phyloP scores from a whole-genome alignment of 2,113 vertebrate genomes.

The Drymodes brunneopygia region DNA sequence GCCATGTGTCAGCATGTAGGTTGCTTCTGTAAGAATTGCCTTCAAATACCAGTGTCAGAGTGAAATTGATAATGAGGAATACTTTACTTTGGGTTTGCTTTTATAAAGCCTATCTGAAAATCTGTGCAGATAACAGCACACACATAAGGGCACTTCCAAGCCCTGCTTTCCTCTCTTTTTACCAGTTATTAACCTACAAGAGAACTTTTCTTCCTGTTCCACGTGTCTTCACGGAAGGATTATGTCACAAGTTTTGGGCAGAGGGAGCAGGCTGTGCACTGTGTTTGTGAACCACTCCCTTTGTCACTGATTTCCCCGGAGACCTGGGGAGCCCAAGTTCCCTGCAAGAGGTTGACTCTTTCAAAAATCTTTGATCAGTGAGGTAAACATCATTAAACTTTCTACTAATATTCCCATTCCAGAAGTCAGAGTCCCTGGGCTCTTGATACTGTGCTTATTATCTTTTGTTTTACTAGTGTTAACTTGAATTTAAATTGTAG shows the following conservation, averaged over 20 bases:
- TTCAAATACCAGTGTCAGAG: not conserved
- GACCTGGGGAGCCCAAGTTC: not conserved
- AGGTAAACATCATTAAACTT: not conserved
- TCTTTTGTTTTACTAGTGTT: not conserved
- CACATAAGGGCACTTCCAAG: not conserved
- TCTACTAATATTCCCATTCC: not conserved
- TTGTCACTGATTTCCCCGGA: not conserved
- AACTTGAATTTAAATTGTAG: not conserved
- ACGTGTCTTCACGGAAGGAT: not conserved
- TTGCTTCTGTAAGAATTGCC: not conserved
- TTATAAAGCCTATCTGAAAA: not conserved
- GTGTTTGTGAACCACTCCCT: not conserved
- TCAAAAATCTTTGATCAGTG: not conserved
- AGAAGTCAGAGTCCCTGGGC: not conserved
- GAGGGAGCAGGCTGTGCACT: rapidly evolving
- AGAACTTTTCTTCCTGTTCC: not conserved
- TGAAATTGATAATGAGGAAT: not conserved
- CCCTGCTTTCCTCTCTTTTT: not conserved
- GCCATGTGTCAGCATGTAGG: not conserved
- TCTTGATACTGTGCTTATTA: not conserved
- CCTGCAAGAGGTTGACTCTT: not conserved
- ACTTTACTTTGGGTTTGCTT: not conserved
- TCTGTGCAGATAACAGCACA: not conserved
- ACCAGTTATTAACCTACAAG: not conserved
- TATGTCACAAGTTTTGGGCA: rapidly evolving